Percentiles rank a stretch among this genome's conserved stretches.
These are phyloP conservation scores for Nebria salina DNA, from an alignment of 2,888 invertebrate genomes.

Conservation along the genomic window DNA sequence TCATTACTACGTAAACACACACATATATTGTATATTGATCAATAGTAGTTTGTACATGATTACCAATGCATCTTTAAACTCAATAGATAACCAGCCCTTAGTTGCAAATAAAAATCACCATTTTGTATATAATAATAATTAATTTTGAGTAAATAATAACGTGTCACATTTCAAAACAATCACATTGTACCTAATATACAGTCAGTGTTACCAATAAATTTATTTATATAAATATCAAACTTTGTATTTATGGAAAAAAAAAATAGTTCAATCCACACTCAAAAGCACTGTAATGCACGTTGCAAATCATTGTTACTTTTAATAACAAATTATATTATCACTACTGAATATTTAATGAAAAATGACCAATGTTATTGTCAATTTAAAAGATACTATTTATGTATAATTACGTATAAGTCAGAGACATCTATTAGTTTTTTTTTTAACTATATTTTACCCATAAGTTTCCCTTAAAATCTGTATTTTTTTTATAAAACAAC, in stretches of 20 bases:
- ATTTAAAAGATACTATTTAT: neutral
- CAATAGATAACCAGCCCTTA: too few relatives aligned
- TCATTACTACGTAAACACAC: neutral
- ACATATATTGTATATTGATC: neutral
- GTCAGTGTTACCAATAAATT: neutral
- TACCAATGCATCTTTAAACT: too few relatives aligned
- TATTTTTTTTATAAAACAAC: too few relatives aligned
- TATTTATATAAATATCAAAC: neutral
- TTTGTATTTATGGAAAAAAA: conserved; percentile 11
- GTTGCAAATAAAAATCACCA: too few relatives aligned
- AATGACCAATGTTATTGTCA: neutral
- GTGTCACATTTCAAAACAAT: neutral
- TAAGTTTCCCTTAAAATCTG: too few relatives aligned
- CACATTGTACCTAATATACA: neutral
- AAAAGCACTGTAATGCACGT: conserved; percentile 34
- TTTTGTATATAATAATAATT: neutral
- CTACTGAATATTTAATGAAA: neutral
- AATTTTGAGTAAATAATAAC: neutral
- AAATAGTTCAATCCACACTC: conserved; percentile 2
- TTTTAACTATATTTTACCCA: neutral
- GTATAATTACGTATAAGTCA: neutral
- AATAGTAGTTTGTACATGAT: too few relatives aligned
- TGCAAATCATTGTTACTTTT: conserved; percentile 12
- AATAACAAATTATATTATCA: neutral
- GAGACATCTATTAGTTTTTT: neutral